Evolutionary conservation across 2,797 vertebrate species (phyloP).

Genomic region (Furcifer pardalis): DNA sequence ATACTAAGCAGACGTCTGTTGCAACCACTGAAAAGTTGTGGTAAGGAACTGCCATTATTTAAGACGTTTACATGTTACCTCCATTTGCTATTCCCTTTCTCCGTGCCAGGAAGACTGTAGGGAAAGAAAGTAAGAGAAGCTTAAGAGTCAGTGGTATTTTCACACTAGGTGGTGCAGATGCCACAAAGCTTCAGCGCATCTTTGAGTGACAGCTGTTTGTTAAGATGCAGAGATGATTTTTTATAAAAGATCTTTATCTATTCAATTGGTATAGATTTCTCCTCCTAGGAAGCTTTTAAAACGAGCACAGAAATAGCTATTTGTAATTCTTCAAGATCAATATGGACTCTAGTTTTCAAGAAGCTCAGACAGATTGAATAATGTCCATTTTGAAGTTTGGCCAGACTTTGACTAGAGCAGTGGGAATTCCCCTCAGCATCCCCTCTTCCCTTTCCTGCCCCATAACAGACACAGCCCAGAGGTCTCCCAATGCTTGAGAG

Average conservation of each 20-base stretch:
- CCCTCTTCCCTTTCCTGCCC: background rate
- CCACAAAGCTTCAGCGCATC: background rate
- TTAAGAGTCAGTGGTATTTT: background rate
- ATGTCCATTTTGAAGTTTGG: background rate
- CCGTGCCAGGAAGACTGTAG: background rate
- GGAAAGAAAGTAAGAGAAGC: background rate
- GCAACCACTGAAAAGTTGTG: background rate
- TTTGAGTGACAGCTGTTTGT: conserved; percentile 2
- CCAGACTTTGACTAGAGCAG: background rate
- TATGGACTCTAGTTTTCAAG: background rate
- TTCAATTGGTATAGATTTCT: background rate
- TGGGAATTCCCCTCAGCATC: background rate
- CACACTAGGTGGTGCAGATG: background rate
- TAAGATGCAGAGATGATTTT: background rate
- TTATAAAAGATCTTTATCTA: background rate
- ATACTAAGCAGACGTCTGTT: conserved; percentile 7
- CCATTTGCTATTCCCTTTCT: background rate
- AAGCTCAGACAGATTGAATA: background rate
- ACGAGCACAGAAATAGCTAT: background rate
- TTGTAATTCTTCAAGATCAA: background rate
- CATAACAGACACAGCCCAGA: background rate
- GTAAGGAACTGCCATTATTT: background rate
- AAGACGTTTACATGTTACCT: background rate
- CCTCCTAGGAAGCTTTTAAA: conserved; percentile 1
- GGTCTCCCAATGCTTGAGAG: background rate